Evolutionary conservation across 2,888 invertebrate species (phyloP), one percentile per base, ranked within the genome.

Genomic region (Parelbella ahira): DNA sequence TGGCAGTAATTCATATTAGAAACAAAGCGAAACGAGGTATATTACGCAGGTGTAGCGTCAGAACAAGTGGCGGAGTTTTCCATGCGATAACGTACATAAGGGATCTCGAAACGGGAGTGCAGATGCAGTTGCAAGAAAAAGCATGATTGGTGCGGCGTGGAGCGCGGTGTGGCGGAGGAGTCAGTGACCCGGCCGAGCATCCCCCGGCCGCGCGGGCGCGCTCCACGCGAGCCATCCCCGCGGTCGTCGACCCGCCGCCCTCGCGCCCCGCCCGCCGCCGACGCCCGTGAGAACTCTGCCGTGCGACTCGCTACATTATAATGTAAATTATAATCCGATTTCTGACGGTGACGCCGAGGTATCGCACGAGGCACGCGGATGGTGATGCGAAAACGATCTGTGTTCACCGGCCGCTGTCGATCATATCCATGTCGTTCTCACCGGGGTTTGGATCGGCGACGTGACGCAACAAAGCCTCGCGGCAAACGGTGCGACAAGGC

Each of bases 231-330:
- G 45, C 12, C 27, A 32, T 30, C 50, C 50, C 47, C 47, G 47
- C 53, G 60, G 64, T 56, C 63, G 50, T 38, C 50, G 56, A 54
- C 56, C 64, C 48, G n/a, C 37, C 33, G 41, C 38, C 47, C 51
- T 50, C 55, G 37, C 37, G 27, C 21, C 37, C 47, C 51, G 37
- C 48, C 42, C 42, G 38, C 38, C 18, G 8, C 29, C n/a, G n/a
- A n/a, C n/a, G n/a, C 37, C 32, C 45, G 42, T 47, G 36, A 15
- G 15, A 15, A 3, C 15, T 28, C 37, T 21, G 10, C 33, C 24
- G 15, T 29, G 18, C 18, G 6, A 6, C 21, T 24, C 4, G 25
- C 7, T 15, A 13, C 21, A 33, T 8, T 29, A n/a, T n/a, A n/a
- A n/a, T n/a, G n/a, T n/a, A n/a, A n/a, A 1, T 13, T 27, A 12